Evolutionary conservation across 2,113 vertebrate genomes (phyloP), one percentile per base, ranked within the genome.

Genomic region (Cyanoramphus novaezelandiae): DNA sequence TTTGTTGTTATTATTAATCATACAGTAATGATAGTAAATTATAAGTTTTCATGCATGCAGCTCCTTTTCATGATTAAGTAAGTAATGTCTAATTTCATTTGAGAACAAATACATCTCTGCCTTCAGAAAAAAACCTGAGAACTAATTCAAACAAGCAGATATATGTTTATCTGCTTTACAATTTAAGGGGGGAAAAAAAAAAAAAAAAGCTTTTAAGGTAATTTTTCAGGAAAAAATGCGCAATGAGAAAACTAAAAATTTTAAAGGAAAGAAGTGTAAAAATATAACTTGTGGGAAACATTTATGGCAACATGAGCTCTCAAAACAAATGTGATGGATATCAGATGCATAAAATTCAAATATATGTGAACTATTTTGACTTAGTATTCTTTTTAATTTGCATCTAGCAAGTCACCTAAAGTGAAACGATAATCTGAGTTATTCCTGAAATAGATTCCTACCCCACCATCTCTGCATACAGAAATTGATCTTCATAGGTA

Each of bases 341-440:
- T 37, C 46, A 90, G 64, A 75, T 67, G 39, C 37, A 83, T 83
- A 88, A 86, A 89, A 86, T 74, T 92, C 75, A 92, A 96, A 96
- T 89, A 41, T 57, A 96, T 63, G 70, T 74, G 95, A 95, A 93
- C 67, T 57, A 90, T 85, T 89, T 94, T 88, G 77, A 86, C 46
- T 96, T 88, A 71, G 63, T 50, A 70, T 86, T 85, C 44, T 87
- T 96, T 97, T 90, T 86, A 82, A 79, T 91, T 89, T 97, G 77
- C 79, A 59, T 39, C 70, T 94, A 84, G 62, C 71, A 95, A 86
- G 53, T 94, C 68, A 77, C 44, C 80, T 63, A 81, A 97, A 79
- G 74, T 95, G 67, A 96, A 96, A 97, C 95, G 96, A 89, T 96
- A 96, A 96, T 94, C 90, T 88, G 81, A 55, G 53, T 64, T 83